Evolutionary conservation across 2,888 invertebrate species (phyloP), one percentile per base, ranked within the genome.

Genomic region (Trimorus sp.): DNA sequence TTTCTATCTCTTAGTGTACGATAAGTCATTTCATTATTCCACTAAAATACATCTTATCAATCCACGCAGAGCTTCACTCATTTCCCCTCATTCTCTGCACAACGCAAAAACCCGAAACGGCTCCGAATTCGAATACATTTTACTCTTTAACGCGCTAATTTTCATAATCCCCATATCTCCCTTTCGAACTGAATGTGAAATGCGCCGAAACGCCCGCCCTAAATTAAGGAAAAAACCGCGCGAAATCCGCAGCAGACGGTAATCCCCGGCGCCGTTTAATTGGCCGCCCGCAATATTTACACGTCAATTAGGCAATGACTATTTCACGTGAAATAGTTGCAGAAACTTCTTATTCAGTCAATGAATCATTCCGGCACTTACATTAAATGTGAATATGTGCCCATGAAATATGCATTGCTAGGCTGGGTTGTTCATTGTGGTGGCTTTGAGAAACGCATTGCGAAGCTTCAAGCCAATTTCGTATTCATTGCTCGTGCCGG

Each of bases 401-500:
- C 70, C 65, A 88, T 88, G 87, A 88, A 88, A 88, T 88, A 85
- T 88, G 88, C 86, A 89, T 88, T 86, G 87, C 86, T 86, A 83
- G 84, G 82, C 86, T 85, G 79, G 84, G 84, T 87, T 88, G 88
- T 87, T 89, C 87, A 85, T 88, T 85, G 84, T 81, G 80, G 73
- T 85, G 84, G 88, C 85, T 86, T 86, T 75, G 79, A 88, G 86
- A 86, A 85, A 84, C 82, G 84, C 84, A 83, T 78, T 79, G 79
- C 73, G 68, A 85, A 84, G 83, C 83, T 87, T 79, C 74, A 62
- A 66, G 70, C 74, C 62, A 84, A 88, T 89, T 89, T 88, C 85
- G 86, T 89, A 89, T 89, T 89, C 89, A 89, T 88, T 86, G 87
- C 86, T 77, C 85, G 87, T 86, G 80, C 79, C 79, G 85, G 85